Base-by-base conservation (phyloP, 2,113 vertebrate genomes). In the Corythaeola cristata region DNA sequence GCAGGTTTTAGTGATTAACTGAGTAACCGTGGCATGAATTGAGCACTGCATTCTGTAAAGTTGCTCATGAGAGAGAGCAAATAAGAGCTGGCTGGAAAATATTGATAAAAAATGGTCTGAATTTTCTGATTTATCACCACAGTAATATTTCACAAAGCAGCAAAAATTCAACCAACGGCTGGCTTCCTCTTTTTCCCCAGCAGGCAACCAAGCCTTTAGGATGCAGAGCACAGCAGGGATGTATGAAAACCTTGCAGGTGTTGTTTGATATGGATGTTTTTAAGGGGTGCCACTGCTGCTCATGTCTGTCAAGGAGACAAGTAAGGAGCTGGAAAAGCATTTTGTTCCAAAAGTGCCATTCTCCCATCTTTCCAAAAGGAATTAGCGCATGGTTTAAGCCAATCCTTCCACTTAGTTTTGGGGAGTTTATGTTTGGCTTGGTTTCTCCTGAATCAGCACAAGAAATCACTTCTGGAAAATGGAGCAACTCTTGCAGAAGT, bases 1-100 rank as follows among this genome's bases (percentile, higher is more conserved):
- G 47, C 26, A 50, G 37, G 73, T 89, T 95, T 96, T 72, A 63
- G 62, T 30, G 53, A 93, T 68, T 78, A 86, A 55, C 68, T 77
- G 80, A 81, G 60, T 55, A 87, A 77, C 73, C 73, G 37, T 3
- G 6, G 90, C 78, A 90, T 21, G 33, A 92, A 74, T 53, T 74
- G 47, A 91, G 44, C 47, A 71, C 60, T 26, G 20, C 5, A 4
- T 66, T 76, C 72, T 50, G 63, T 53, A 26, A 84, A 93, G 73
- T 88, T 78, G 62, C 39, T 89, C 81, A 53, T 23, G 32, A 91
- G 66, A 66, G 44, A 80, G 21, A 73, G n/a, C 9, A 91, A 82
- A 35, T 33, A 85, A 86, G 58, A 95, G 45, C 33, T 58, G 80
- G 12, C 49, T 89, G 77, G 53, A 96, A 96, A 96, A 73, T 45